A percentile compares a stretch with the other conserved stretches of the same genome.
These are phyloP conservation scores for Erythrocercus mccallii DNA, from an alignment of 2,113 vertebrate species.

Conservation along the genomic window DNA sequence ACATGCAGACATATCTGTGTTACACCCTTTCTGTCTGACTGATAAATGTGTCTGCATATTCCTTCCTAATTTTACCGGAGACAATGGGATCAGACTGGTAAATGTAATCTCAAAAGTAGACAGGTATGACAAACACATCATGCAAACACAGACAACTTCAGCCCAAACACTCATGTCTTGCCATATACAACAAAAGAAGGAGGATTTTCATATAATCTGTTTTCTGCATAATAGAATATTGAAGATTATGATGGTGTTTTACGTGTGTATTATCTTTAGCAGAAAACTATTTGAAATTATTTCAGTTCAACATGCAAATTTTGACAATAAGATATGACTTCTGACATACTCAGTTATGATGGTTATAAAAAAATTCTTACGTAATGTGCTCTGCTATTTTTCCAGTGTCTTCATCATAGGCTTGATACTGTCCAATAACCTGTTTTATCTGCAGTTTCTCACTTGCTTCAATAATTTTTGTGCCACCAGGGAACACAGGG, in stretches of 20 bases:
- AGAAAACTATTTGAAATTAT: background rate
- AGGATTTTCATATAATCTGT: background rate
- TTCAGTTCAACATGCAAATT: background rate
- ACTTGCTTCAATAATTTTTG: constrained; percentile 21
- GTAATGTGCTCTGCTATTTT: constrained; percentile 22
- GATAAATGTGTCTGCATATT: background rate
- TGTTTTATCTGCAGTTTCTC: constrained; percentile 40
- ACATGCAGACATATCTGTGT: background rate
- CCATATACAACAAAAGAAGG: background rate
- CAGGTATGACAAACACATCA: background rate
- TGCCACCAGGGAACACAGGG: constrained; percentile 59
- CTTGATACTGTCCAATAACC: constrained; percentile 74
- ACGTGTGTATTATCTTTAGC: background rate
- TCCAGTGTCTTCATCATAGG: constrained; percentile 72
- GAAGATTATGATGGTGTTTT: background rate
- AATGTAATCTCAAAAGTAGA: background rate
- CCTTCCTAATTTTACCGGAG: background rate
- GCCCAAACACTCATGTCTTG: background rate
- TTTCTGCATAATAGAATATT: background rate
- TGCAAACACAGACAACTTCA: background rate
- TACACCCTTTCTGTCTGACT: background rate
- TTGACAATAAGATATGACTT: background rate
- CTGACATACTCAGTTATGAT: background rate
- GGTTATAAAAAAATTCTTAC: constrained; percentile 58
- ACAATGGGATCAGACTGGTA: background rate